phyloP scores from a whole-genome alignment of 2,797 vertebrate species.

The Anableps anableps region DNA sequence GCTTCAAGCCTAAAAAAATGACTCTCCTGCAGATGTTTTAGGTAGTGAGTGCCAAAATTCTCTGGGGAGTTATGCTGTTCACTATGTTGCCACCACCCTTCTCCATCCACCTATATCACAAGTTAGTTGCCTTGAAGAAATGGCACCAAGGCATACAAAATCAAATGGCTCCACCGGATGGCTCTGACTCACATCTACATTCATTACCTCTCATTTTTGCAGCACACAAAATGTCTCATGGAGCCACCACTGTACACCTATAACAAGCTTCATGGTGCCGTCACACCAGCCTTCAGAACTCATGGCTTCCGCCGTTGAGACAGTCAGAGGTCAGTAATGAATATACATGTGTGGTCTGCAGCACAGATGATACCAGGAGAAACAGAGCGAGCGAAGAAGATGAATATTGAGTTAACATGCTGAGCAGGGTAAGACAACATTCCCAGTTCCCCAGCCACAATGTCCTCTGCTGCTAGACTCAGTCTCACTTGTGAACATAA shows the following conservation, averaged over 20 bases:
- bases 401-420: conserved; percentile 77
- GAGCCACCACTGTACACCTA: conserved; percentile 32
- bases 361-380: conserved; percentile 59
- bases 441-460: conserved; percentile 64
- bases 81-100: conserved; percentile 31
- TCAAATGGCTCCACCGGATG: conserved; percentile 63
- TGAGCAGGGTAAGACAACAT: conserved; percentile 55
- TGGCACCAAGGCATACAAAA: conserved; percentile 55
- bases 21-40: conserved; percentile 9
- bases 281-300: conserved; percentile 57
- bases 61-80: conserved; percentile 38
- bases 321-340: conserved; percentile 78
- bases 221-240: conserved; percentile 44
- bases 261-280: conserved; percentile 51
- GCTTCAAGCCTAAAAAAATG: background rate
- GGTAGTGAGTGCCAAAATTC: conserved; percentile 23
- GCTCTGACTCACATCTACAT: conserved; percentile 56
- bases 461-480: conserved; percentile 77
- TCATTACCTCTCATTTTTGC: conserved; percentile 60
- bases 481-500: conserved; percentile 75
- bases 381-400: conserved; percentile 68
- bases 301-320: conserved; percentile 53
- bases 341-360: conserved; percentile 78
- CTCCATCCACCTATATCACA: conserved; percentile 32
- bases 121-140: conserved; percentile 47